These are phyloP conservation scores for Odontocolon sp. DNA, from an alignment of 2,888 invertebrate genomes.

Conservation along the genomic window DNA sequence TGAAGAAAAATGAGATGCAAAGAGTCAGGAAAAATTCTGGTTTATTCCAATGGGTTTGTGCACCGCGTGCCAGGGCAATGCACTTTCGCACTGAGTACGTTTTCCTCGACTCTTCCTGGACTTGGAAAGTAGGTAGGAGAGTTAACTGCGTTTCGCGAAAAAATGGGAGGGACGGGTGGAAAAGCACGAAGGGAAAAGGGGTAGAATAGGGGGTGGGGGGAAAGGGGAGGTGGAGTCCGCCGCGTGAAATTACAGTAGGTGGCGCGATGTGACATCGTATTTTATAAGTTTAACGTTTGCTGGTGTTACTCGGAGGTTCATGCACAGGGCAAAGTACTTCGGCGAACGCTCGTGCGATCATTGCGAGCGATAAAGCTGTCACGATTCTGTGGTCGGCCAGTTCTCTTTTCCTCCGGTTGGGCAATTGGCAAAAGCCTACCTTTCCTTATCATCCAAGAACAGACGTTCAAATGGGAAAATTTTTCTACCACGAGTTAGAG, in stretches of 20 bases:
- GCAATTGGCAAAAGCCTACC: constrained; percentile 15
- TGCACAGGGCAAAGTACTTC: constrained; percentile 28
- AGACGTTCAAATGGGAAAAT: constrained; percentile 59
- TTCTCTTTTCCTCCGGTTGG: not conserved
- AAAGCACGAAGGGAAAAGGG: not conserved
- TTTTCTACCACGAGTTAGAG: constrained; percentile 7
- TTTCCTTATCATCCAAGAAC: constrained; percentile 64
- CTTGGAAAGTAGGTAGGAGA: constrained; percentile 34
- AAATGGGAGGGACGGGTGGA: constrained; percentile 16
- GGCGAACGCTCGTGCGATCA: constrained; percentile 52
- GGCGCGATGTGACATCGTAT: constrained; percentile 54
- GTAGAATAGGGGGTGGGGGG: not conserved
- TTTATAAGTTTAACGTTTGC: constrained; percentile 59
- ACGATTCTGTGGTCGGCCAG: constrained; percentile 48
- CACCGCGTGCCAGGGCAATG: constrained; percentile 17
- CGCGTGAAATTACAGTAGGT: constrained; percentile 36
- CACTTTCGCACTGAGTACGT: not conserved
- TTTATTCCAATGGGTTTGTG: constrained; percentile 30
- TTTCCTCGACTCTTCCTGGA: constrained; percentile 8
- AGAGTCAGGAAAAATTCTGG: constrained; percentile 26
- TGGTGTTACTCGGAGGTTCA: constrained; percentile 3
- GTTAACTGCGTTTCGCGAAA: constrained; percentile 45
- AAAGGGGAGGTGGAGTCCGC: not conserved
- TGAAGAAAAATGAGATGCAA: constrained; percentile 31
- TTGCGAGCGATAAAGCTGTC: constrained; percentile 67